Evolutionary conservation across 2,888 invertebrate genomes (phyloP).

Genomic region (Ophion ellenae): DNA sequence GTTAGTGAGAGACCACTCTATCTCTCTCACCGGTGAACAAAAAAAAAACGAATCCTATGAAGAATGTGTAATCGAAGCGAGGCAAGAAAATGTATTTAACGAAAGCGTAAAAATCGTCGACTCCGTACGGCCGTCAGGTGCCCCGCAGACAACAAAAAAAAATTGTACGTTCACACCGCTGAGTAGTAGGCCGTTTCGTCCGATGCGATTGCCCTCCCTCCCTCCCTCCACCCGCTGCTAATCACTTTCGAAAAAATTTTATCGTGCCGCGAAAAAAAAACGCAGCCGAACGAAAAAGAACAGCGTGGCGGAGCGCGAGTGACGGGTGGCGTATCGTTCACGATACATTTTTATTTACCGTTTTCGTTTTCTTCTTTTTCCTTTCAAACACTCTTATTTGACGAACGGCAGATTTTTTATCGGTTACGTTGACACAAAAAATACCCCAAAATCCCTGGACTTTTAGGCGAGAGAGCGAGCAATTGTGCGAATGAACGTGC

Average conservation of each 20-base stretch:
- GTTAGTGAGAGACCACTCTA: constrained; percentile 57
- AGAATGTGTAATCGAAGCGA: constrained; percentile 51
- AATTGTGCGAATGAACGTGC: constrained; percentile 62
- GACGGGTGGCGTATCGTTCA: constrained; percentile 61
- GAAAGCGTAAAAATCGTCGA: constrained; percentile 65
- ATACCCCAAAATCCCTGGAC: constrained; percentile 67
- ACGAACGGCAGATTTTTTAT: constrained; percentile 65
- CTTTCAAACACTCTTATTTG: constrained; percentile 48
- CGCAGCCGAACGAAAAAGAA: constrained; percentile 32
- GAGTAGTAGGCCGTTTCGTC: constrained; percentile 74
- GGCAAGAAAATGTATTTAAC: constrained; percentile 49
- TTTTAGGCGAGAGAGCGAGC: constrained; percentile 69
- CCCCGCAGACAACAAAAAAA: constrained; percentile 64
- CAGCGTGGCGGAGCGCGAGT: constrained; percentile 51
- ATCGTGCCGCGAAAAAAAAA: constrained; percentile 22
- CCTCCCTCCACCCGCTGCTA: constrained; percentile 62
- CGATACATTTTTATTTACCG: constrained; percentile 49
- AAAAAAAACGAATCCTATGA: constrained; percentile 52
- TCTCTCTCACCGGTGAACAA: constrained; percentile 73
- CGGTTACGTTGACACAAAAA: constrained; percentile 61
- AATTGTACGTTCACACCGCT: constrained; percentile 75
- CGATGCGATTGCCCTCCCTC: constrained; percentile 71
- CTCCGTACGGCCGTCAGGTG: constrained; percentile 70
- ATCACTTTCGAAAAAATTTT: constrained; percentile 47
- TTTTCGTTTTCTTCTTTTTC: constrained; percentile 11